Percentiles rank a stretch among this genome's conserved stretches.
Conservation (phyloP, 2,888 invertebrate species). For the Lamellibrachia columna region DNA sequence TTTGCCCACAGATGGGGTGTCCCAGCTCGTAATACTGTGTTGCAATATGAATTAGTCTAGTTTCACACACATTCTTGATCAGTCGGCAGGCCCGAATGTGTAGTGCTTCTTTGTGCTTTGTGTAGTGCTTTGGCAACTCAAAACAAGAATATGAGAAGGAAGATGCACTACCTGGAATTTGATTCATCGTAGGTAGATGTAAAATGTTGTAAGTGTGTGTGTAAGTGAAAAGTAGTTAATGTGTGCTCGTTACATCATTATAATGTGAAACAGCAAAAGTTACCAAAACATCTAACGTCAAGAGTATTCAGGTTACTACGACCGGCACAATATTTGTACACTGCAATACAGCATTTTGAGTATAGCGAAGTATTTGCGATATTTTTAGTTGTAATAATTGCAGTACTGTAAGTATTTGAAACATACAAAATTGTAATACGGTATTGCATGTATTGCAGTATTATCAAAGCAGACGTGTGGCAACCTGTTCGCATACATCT, state of each 20-base stretch:
- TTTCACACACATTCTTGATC: neutral
- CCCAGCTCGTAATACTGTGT: neutral
- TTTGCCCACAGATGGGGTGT: neutral
- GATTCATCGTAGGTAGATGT: neutral
- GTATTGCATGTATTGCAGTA: no score
- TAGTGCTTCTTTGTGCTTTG: slow-evolving; percentile 53
- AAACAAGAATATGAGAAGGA: slow-evolving; percentile 26
- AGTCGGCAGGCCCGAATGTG: slow-evolving; percentile 51
- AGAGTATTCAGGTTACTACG: no score
- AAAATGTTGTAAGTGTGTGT: neutral
- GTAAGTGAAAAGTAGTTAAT: no score
- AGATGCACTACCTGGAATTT: neutral
- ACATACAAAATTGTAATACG: no score
- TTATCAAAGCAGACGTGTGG: no score
- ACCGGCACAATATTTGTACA: neutral
- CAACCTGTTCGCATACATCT: no score
- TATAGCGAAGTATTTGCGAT: neutral
- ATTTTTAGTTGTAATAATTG: no score
- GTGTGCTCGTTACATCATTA: neutral
- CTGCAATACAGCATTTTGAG: neutral
- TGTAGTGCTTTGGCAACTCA: slow-evolving; percentile 55
- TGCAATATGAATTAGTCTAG: neutral
- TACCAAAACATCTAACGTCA: neutral
- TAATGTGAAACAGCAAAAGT: neutral
- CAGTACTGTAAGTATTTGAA: no score